Conservation (phyloP, 30 jellyfish, hydroid and myxozoan species). For the Turritopsis dohrnii region DNA sequence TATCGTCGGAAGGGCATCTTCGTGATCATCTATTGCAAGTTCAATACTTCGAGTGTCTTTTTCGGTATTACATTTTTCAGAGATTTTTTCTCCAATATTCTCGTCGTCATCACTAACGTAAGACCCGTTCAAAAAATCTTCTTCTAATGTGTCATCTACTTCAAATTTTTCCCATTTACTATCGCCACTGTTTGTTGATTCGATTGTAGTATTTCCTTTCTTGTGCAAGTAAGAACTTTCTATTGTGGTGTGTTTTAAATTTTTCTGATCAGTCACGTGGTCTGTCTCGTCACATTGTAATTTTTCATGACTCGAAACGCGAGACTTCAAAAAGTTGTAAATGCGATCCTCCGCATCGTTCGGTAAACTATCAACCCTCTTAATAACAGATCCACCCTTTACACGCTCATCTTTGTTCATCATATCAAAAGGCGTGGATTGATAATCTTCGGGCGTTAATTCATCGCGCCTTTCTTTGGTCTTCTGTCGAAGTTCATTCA, state of each 20-base stretch:
- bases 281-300: background rate
- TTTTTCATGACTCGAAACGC: constrained; percentile 22
- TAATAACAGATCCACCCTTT: background rate
- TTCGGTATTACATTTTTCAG: background rate
- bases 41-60: background rate
- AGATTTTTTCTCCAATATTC: background rate
- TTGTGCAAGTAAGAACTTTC: background rate
- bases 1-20: background rate
- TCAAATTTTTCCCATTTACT: constrained; percentile 5
- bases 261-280: background rate
- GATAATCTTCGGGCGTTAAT: constrained; percentile 28
- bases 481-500: constrained; percentile 79
- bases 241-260: background rate
- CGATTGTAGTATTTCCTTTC: background rate
- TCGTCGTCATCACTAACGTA: constrained; percentile 15
- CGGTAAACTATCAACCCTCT: constrained; percentile 8
- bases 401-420: background rate
- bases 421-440: constrained; percentile 4
- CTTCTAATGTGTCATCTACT: constrained; percentile 13
- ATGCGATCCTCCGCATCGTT: constrained; percentile 30
- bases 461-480: constrained; percentile 27
- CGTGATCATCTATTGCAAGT: background rate
- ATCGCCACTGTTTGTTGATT: background rate
- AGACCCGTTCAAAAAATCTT: constrained; percentile 5
- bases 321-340: constrained; percentile 10